Evolutionary conservation across 2,797 vertebrate species (phyloP).

Genomic region (Galaxias olidus): DNA sequence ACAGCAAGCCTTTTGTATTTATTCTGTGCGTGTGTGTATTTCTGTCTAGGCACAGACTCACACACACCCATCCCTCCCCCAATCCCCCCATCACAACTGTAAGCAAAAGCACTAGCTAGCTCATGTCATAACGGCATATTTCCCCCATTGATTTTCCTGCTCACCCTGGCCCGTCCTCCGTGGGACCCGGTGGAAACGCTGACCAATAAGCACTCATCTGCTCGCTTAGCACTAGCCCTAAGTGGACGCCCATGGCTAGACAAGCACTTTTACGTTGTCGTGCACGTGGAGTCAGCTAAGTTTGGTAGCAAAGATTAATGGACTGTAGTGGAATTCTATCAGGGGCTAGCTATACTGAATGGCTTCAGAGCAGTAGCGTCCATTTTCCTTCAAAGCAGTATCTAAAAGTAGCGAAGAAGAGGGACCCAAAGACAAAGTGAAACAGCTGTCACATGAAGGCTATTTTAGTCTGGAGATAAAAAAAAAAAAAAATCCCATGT

Average conservation of each 20-base stretch:
- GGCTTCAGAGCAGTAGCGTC: too few species aligned
- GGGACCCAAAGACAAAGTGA: not conserved
- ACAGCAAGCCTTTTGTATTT: constrained; percentile 32
- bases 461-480: not conserved
- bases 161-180: not conserved
- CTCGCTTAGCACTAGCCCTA: not conserved
- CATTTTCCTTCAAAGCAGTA: too few species aligned
- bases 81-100: constrained; percentile 23
- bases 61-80: not conserved
- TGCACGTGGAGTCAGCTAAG: not conserved
- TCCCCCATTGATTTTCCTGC: constrained; percentile 28
- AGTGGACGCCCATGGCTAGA: not conserved
- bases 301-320: not conserved
- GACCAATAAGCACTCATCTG: not conserved
- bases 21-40: constrained; percentile 11
- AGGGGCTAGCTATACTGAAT: too few species aligned
- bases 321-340: too few species aligned
- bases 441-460: not conserved
- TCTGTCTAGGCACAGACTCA: constrained; percentile 12
- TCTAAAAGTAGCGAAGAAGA: too few species aligned
- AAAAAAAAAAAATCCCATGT: not conserved
- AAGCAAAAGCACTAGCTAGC: constrained; percentile 31
- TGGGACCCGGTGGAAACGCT: constrained; percentile 29
- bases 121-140: constrained; percentile 18
- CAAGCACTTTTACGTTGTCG: not conserved